phyloP scores from a whole-genome alignment of 2,888 invertebrate genomes.

The Listrodromus nycthemerus region DNA sequence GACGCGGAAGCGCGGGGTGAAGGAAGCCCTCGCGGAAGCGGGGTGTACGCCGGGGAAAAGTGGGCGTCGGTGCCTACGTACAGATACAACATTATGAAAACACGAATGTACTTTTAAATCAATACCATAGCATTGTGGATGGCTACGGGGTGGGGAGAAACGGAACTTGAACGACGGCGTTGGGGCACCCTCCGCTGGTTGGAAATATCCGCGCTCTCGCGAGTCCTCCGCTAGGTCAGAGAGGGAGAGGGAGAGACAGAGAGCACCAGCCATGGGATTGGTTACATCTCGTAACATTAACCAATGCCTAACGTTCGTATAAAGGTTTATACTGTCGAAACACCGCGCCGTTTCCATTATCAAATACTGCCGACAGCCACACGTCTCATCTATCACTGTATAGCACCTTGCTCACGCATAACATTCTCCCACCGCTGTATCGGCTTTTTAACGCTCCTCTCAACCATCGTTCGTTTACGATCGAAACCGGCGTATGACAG shows the following conservation, averaged over 20 bases:
- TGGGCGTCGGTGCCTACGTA: conserved; percentile 82
- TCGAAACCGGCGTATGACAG: conserved; percentile 66
- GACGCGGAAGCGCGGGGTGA: conserved; percentile 36
- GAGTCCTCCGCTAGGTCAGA: conserved; percentile 58
- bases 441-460: conserved; percentile 69
- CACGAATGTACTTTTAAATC: conserved; percentile 85
- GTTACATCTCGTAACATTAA: conserved; percentile 80
- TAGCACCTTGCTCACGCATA: conserved; percentile 4
- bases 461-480: conserved; percentile 68
- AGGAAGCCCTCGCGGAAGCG: conserved; percentile 57
- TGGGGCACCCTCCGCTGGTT: conserved; percentile 66
- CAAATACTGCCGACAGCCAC: conserved; percentile 68
- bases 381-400: conserved; percentile 31
- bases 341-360: conserved; percentile 71
- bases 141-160: conserved; percentile 68
- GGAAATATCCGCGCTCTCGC: conserved; percentile 62
- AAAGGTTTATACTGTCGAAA: conserved; percentile 74
- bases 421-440: conserved; percentile 46
- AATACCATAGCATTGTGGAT: conserved; percentile 85
- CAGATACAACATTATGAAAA: conserved; percentile 85
- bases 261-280: conserved; percentile 71
- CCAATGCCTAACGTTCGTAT: conserved; percentile 77
- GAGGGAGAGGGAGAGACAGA: conserved; percentile 73
- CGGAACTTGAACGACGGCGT: conserved; percentile 58
- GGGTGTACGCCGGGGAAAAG: conserved; percentile 74